Percentiles rank a stretch among this genome's conserved stretches.
phyloP scores from a whole-genome alignment of 30 jellyfish, hydroid and myxozoan species.

The Aurelia sp. region DNA sequence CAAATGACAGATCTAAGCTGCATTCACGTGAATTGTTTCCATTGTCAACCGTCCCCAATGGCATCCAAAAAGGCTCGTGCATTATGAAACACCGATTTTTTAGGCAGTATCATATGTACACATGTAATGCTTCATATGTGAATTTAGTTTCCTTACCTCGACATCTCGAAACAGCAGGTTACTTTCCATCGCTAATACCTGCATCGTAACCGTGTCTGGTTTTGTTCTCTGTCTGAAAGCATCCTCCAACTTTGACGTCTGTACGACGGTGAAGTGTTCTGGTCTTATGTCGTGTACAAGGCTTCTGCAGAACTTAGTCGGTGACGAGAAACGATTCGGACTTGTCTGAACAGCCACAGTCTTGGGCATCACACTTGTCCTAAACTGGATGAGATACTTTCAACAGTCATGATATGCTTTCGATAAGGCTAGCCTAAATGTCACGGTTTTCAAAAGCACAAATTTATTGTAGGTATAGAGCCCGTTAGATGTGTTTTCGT shows the following conservation, averaged over 20 bases:
- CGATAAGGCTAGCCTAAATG: not conserved
- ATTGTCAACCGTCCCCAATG: no score
- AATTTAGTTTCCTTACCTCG: no score
- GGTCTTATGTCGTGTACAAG: constrained; percentile 77
- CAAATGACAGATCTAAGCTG: no score
- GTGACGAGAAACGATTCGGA: constrained; percentile 54
- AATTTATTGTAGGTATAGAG: not conserved
- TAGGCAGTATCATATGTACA: no score
- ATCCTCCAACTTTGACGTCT: constrained; percentile 78
- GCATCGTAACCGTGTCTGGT: constrained; percentile 79
- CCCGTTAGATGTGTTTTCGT: constrained; percentile 2
- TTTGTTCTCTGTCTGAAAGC: constrained; percentile 67
- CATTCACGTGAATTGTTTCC: no score
- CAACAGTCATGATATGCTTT: constrained; percentile 24
- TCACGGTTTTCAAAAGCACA: no score
- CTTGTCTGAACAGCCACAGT: constrained; percentile 88
- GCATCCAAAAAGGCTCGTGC: no score
- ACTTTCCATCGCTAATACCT: constrained; percentile 90
- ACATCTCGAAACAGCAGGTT: constrained; percentile 74
- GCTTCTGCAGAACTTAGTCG: constrained; percentile 12
- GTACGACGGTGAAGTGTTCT: constrained; percentile 75
- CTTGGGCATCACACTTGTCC: constrained; percentile 71
- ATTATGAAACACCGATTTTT: no score
- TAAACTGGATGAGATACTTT: constrained; percentile 12
- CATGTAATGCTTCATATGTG: no score